Evolutionary conservation across 2,113 vertebrate species (phyloP).

Genomic region (Festucalex cinctus): DNA sequence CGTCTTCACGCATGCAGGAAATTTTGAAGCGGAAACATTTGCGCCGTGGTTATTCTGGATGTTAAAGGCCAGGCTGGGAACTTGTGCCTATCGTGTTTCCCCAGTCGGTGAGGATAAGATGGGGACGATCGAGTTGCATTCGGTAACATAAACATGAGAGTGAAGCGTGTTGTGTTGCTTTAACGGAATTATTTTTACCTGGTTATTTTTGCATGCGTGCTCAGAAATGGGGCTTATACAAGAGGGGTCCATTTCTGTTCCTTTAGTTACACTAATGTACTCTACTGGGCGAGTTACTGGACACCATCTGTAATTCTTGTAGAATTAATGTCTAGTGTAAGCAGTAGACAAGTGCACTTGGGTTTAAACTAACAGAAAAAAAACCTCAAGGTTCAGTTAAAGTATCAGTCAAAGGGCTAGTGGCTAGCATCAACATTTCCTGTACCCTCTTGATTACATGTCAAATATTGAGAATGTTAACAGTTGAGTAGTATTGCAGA

Average conservation of each 20-base stretch:
- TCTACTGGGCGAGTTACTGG: background rate
- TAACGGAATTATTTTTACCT: conserved; percentile 11
- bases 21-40: conserved; percentile 41
- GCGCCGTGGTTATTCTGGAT: conserved; percentile 33
- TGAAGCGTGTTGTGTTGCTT: conserved; percentile 9
- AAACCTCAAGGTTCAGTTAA: background rate
- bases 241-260: background rate
- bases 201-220: conserved; percentile 4
- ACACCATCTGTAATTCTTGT: background rate
- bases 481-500: too few species aligned
- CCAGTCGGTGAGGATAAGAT: conserved; percentile 21
- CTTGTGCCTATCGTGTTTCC: conserved; percentile 34
- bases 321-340: background rate
- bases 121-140: conserved; percentile 25
- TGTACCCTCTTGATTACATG: too few species aligned
- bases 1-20: background rate
- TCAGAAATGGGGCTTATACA: background rate
- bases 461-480: too few species aligned
- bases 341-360: background rate
- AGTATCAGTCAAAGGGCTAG: too few species aligned
- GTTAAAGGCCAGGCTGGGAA: conserved; percentile 34
- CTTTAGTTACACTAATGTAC: background rate
- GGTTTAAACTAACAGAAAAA: background rate
- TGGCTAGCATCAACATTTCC: too few species aligned
- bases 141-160: conserved; percentile 16